Evolutionary conservation across 2,797 vertebrate species (phyloP), one percentile per base, ranked within the genome.

Genomic region (Spondyliosoma cantharus): DNA sequence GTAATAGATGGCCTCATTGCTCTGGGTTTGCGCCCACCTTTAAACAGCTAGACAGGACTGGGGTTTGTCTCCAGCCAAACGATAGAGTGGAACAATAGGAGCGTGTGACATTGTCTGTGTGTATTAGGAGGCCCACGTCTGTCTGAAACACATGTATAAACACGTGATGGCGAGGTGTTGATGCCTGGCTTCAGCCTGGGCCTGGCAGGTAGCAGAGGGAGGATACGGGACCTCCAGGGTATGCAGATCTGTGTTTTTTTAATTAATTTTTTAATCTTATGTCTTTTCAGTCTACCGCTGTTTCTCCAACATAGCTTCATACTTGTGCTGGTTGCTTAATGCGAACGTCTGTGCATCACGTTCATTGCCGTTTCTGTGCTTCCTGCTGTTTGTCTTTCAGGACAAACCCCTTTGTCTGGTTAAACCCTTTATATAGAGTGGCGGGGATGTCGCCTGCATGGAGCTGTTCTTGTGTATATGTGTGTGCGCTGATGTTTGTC

Each of bases 1-100:
- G 78, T 95, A 95, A 95, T 96, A 96, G 94, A 94, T 95, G 93
- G 89, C 90, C 91, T 91, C 90, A 92, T 88, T 78, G 85, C 90
- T 88, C 90, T 85, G 71, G 67, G 86, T 80, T 61, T 80, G 94
- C 95, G 91, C 91, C 94, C 93, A 95, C 94, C 94, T 96, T 92
- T 95, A 95, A 78, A 95, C 95, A 93, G 90, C 86, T 89, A 91
- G 91, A 91, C 91, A 89, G 93, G 94, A 93, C 74, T 91, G 93
- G 92, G 93, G 94, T 73, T 48, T 93, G 93, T 92, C 92, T 94
- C 86, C 81, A 86, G 89, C 90, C 90, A 82, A 93, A 91, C 89
- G 32, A 48, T 62, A 68, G 56, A 76, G 82, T 32, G 71, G 85
- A 89, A 93, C 90, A 95, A 95, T 94, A 82, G 88, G 74, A 86